Percentiles rank a stretch among this genome's conserved stretches.
phyloP scores from a whole-genome alignment of 2,888 invertebrate species.

The Mythimna vitellina region DNA sequence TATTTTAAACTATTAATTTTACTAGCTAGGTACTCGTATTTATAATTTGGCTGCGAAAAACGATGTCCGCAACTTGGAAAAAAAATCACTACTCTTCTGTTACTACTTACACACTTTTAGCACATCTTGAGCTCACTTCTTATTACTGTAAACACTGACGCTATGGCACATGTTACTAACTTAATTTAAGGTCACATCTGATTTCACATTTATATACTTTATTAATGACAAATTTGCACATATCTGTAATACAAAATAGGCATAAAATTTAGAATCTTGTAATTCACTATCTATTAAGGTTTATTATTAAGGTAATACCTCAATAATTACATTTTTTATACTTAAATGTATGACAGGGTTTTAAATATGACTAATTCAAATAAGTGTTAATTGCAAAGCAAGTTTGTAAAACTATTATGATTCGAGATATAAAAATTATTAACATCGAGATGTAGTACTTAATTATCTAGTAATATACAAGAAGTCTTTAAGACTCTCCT shows the following conservation, averaged over 20 bases:
- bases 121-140: conserved; percentile 53
- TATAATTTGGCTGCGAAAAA: conserved; percentile 38
- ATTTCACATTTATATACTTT: conserved; percentile 48
- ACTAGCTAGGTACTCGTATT: conserved; percentile 60
- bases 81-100: conserved; percentile 41
- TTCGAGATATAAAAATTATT: conserved; percentile 57
- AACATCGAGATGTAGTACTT: conserved; percentile 63
- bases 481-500: conserved; percentile 71
- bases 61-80: conserved; percentile 34
- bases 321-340: conserved; percentile 41
- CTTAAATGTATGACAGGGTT: conserved; percentile 43
- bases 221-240: conserved; percentile 45
- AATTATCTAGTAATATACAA: conserved; percentile 60
- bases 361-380: conserved; percentile 44
- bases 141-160: conserved; percentile 48
- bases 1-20: conserved; percentile 58
- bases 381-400: conserved; percentile 48
- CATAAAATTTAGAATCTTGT: conserved; percentile 66
- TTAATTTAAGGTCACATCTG: conserved; percentile 48
- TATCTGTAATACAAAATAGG: conserved; percentile 59
- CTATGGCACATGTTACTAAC: conserved; percentile 52
- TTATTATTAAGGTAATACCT: conserved; percentile 44
- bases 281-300: conserved; percentile 60
- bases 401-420: conserved; percentile 54
- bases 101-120: conserved; percentile 33